A percentile compares a stretch with the other conserved stretches of the same genome.
Evolutionary conservation across 2,113 vertebrate species (phyloP).

Genomic region (Tachycineta bicolor): DNA sequence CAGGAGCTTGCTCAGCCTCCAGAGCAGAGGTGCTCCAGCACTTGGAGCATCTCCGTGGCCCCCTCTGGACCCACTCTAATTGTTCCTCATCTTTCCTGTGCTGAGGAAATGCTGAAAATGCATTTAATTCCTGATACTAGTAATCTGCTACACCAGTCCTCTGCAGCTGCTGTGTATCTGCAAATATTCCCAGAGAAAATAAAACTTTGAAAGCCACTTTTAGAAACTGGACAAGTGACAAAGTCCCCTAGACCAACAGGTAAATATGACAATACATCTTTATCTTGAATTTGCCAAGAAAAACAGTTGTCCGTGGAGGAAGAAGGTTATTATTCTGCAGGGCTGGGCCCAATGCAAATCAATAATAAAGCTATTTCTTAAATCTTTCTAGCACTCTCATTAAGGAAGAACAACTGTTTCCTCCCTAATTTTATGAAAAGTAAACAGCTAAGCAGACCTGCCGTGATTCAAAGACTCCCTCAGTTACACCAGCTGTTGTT

Average conservation of each 20-base stretch:
- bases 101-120: neutral
- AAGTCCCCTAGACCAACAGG: neutral
- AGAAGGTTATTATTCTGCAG: neutral
- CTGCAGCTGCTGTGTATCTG: neutral
- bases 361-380: neutral
- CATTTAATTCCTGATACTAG: neutral
- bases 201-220: neutral
- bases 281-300: neutral
- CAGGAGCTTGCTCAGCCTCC: neutral
- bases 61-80: neutral
- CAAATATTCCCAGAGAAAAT: neutral
- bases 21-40: neutral
- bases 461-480: neutral
- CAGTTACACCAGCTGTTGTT: neutral
- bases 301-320: neutral
- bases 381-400: neutral
- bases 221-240: neutral
- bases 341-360: neutral
- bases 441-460: neutral
- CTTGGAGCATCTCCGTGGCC: fast-evolving
- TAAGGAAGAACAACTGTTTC: neutral
- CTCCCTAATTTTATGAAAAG: neutral
- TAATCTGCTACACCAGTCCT: neutral
- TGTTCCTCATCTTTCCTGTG: neutral
- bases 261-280: neutral